phyloP scores from a whole-genome alignment of 2,797 vertebrate genomes.

The Neoniphon sammara region DNA sequence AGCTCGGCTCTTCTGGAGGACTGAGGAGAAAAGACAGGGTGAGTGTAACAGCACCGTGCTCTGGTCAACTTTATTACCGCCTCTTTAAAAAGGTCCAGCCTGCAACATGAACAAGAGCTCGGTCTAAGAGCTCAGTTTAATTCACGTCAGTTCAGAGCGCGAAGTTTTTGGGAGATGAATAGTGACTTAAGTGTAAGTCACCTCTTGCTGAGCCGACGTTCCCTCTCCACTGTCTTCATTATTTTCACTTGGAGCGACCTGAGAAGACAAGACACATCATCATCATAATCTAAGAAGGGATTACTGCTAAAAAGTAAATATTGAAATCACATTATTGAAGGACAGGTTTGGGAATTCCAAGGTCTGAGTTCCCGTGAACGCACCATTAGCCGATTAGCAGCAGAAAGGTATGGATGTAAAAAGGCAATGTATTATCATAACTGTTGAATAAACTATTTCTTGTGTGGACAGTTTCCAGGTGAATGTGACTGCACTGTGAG shows the following conservation, averaged over 20 bases:
- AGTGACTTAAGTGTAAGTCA: slow-evolving; percentile 58
- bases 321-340: background rate
- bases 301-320: background rate
- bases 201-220: slow-evolving; percentile 82
- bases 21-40: slow-evolving; percentile 72
- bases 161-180: too few relatives aligned
- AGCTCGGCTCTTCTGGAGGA: slow-evolving; percentile 85
- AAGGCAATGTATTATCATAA: too few relatives aligned
- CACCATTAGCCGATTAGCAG: too few relatives aligned
- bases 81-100: background rate
- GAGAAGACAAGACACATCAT: background rate
- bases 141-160: background rate
- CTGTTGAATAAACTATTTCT: too few relatives aligned
- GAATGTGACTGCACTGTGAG: too few relatives aligned
- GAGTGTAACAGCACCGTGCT: background rate
- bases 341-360: too few relatives aligned
- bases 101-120: too few relatives aligned
- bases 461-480: too few relatives aligned
- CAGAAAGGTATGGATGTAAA: too few relatives aligned
- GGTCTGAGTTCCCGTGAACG: too few relatives aligned
- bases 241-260: slow-evolving; percentile 50
- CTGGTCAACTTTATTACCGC: background rate
- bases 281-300: too few relatives aligned
- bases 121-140: too few relatives aligned
- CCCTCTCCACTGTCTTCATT: slow-evolving; percentile 70